Conservation (phyloP, 2,113 vertebrate species). For the Labeo catla region DNA sequence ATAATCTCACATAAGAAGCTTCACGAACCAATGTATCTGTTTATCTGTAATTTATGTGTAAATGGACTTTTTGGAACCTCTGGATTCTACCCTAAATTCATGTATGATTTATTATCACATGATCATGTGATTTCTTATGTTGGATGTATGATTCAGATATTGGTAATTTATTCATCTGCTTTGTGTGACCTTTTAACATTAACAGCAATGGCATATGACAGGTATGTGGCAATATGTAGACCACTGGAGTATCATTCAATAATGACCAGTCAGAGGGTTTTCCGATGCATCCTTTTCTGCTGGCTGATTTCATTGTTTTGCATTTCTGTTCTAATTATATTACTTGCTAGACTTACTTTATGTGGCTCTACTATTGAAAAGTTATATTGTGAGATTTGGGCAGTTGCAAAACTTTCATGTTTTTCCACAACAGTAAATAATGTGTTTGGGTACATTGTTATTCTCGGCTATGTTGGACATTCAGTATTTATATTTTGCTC, state of each 20-base stretch:
- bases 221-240: constrained; percentile 56
- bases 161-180: constrained; percentile 55
- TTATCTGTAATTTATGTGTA: constrained; percentile 67
- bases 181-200: constrained; percentile 54
- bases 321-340: background rate
- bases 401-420: constrained; percentile 56
- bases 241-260: constrained; percentile 53
- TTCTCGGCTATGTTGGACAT: constrained; percentile 49
- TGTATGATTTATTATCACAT: constrained; percentile 48
- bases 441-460: constrained; percentile 55
- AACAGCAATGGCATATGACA: constrained; percentile 59
- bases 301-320: constrained; percentile 49
- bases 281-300: constrained; percentile 41
- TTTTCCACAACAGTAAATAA: constrained; percentile 48
- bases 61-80: constrained; percentile 67
- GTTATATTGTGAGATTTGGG: constrained; percentile 56
- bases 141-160: constrained; percentile 53
- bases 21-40: constrained; percentile 64
- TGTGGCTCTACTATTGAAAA: constrained; percentile 55
- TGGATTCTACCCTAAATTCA: constrained; percentile 59
- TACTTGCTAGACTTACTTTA: constrained; percentile 36
- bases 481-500: constrained; percentile 52
- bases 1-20: constrained; percentile 40
- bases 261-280: constrained; percentile 51
- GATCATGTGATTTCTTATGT: constrained; percentile 51